Evolutionary conservation across 2,888 invertebrate species (phyloP), one percentile per base, ranked within the genome.

Genomic region (Melikaiella ostensackeni): DNA sequence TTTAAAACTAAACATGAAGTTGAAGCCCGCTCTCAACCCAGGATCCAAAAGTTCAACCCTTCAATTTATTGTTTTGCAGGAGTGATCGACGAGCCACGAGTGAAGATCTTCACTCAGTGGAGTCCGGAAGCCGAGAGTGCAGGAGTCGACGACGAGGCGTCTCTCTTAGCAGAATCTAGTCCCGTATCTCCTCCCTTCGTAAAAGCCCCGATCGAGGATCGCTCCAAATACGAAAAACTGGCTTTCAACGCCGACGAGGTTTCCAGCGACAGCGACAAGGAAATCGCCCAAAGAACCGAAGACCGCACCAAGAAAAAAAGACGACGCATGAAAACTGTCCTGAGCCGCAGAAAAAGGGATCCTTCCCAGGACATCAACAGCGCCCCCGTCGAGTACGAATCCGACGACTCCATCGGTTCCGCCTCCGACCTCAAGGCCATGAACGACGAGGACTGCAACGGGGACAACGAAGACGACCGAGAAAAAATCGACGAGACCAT

Each of bases 151-250:
- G 92, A 92, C 16, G 92, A 92, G 82, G 90, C 89, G 1, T 92
- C 92, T 2, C 83, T 92, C 8, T 85, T 92, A 55, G 88, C 89
- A 6, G 88, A 87, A 64, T 89, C 91, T 8, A 91, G 89, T 83
- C 89, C 91, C 0, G 88, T 89, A 55, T 92, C 93, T 21, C 91
- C 93, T 74, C 92, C 93, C 0, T 95, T 94, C 87, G 93, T 94
- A 0, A 93, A 93, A 84, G 93, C 94, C 0, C 95, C 95, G 0
- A 83, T 94, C 6, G 95, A 96, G 85, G 95, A 96, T 88, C 93
- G 96, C 42, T 95, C 95, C 27, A 96, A 96, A 86, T 96, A 96
- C 87, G 96, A 96, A 86, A 96, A 96, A 89, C 91, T 96, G 66
- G 93, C 94, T 2, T 94, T 93, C 87, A 94, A 94, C 82, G 88